These are phyloP conservation scores for Microtus pennsylvanicus DNA, from an alignment of 2,113 vertebrate genomes.

Conservation along the genomic window DNA sequence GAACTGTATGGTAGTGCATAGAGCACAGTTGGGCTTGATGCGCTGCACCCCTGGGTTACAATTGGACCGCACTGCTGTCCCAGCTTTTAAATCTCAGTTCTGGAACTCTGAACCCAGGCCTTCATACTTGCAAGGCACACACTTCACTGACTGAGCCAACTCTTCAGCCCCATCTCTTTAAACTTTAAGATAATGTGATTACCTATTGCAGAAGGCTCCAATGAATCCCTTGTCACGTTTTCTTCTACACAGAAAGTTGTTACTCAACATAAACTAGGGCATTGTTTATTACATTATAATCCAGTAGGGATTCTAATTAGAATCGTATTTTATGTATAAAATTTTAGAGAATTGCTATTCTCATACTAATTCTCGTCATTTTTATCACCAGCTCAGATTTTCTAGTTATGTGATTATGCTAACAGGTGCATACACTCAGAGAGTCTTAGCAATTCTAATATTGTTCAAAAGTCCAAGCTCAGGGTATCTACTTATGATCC, in stretches of 20 bases:
- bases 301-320: background rate
- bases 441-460: background rate
- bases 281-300: background rate
- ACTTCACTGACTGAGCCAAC: background rate
- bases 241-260: background rate
- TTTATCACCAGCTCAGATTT: background rate
- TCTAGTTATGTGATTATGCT: background rate
- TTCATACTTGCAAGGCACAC: background rate
- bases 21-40: too few relatives aligned
- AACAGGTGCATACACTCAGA: background rate
- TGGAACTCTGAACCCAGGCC: too few relatives aligned
- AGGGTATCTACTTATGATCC: background rate
- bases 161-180: background rate
- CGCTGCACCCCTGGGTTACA: background rate
- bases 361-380: background rate
- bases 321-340: background rate
- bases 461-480: background rate
- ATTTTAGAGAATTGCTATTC: background rate
- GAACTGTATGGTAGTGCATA: too few relatives aligned
- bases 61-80: background rate
- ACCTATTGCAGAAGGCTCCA: background rate
- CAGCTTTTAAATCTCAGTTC: background rate
- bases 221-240: background rate
- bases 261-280: background rate
- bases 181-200: background rate